These are phyloP conservation scores for Onychomys torridus DNA, from an alignment of 2,797 vertebrate genomes.

Conservation along the genomic window DNA sequence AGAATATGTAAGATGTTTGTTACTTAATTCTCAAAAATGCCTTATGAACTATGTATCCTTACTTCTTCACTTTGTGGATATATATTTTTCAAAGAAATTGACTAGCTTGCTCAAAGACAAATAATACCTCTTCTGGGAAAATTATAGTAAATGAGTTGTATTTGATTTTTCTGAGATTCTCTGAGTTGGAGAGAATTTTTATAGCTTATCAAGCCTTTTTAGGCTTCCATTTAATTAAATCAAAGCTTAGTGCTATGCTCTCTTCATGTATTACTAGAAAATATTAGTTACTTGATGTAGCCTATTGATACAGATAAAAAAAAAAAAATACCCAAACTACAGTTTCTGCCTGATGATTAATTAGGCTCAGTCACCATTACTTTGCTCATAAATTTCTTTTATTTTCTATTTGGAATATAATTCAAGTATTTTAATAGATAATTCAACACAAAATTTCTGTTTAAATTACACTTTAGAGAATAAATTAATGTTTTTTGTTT, in stretches of 20 bases:
- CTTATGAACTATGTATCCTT: background rate
- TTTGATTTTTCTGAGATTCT: constrained; percentile 31
- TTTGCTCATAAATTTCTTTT: constrained; percentile 35
- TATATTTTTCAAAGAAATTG: background rate
- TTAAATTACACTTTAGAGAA: constrained; percentile 64
- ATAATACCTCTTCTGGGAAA: background rate
- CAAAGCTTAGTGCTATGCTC: constrained; percentile 56
- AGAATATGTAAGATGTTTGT: background rate
- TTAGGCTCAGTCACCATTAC: background rate
- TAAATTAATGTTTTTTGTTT: background rate
- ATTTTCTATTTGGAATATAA: constrained; percentile 19
- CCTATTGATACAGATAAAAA: constrained; percentile 16
- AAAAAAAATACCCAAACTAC: constrained; percentile 47
- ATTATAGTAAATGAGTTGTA: background rate
- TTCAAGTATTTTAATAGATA: constrained; percentile 23
- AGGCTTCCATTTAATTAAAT: constrained; percentile 40
- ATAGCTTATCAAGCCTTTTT: constrained; percentile 44
- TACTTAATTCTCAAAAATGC: constrained; percentile 18
- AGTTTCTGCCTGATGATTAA: background rate
- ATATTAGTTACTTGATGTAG: constrained; percentile 69
- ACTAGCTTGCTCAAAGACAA: background rate
- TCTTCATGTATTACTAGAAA: constrained; percentile 57
- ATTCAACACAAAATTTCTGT: constrained; percentile 47
- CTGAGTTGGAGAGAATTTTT: constrained; percentile 51
- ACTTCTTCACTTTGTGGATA: background rate